phyloP scores from a whole-genome alignment of 37 sponge, comb jelly and placozoan species.

The Aphrocallistes beatrix region DNA sequence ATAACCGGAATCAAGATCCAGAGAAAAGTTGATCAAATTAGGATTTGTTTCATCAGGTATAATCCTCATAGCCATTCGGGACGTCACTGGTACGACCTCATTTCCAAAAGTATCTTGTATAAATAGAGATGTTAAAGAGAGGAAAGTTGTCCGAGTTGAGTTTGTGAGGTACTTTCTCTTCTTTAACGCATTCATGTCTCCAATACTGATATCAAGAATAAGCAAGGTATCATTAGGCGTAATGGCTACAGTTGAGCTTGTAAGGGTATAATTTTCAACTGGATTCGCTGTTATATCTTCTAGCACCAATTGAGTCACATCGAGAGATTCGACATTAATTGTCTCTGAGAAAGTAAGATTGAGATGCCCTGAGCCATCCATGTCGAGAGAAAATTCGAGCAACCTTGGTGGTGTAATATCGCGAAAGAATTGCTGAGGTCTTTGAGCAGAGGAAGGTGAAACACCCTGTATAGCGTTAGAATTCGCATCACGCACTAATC shows the following conservation, averaged over 20 bases:
- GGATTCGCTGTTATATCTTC: conserved; percentile 1
- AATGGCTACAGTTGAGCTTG: not conserved
- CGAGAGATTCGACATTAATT: conserved; percentile 46
- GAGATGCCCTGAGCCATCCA: conserved; percentile 47
- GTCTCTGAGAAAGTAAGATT: conserved; percentile 65
- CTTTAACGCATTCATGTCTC: not conserved
- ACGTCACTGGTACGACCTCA: not conserved
- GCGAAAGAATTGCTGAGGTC: conserved; percentile 20
- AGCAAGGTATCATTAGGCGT: not conserved
- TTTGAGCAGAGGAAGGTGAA: not conserved
- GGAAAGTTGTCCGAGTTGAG: not conserved
- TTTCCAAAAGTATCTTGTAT: conserved; percentile 21
- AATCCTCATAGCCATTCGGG: not conserved
- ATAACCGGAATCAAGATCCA: not conserved
- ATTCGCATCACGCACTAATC: conserved; percentile 52
- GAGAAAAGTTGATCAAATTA: conserved; percentile 12
- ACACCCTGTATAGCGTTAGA: conserved; percentile 31
- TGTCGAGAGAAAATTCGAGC: conserved; percentile 47
- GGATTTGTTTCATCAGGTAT: not conserved
- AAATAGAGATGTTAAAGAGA: not conserved
- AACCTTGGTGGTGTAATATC: conserved; percentile 44
- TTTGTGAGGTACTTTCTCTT: not conserved
- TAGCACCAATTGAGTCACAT: conserved; percentile 52
- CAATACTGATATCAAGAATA: not conserved
- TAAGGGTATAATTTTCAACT: conserved; percentile 23